Evolutionary conservation across 2,797 vertebrate genomes (phyloP).

Genomic region (Notolepis coatsorum): DNA sequence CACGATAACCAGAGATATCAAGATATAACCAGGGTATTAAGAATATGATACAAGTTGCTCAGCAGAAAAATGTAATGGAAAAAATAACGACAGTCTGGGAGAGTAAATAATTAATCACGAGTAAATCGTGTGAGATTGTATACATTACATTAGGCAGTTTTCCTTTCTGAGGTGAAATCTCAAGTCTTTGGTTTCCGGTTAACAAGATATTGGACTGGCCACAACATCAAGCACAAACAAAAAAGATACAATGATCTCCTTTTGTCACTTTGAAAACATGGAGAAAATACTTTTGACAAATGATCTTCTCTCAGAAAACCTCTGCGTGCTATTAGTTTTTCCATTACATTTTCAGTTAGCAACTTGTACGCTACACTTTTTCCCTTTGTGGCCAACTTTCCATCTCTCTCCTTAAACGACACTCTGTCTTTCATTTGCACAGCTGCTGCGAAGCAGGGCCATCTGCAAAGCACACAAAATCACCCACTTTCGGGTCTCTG

Average conservation of each 20-base stretch:
- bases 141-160: slow-evolving; percentile 1
- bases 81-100: neutral
- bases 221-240: neutral
- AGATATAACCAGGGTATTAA: no score
- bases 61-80: neutral
- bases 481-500: slow-evolving; percentile 46
- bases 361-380: slow-evolving; percentile 72
- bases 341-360: slow-evolving; percentile 72
- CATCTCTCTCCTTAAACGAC: slow-evolving; percentile 71
- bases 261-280: slow-evolving; percentile 36
- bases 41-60: no score
- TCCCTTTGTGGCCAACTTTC: slow-evolving; percentile 77
- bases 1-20: no score
- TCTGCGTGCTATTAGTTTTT: slow-evolving; percentile 60
- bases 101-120: neutral
- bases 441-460: slow-evolving; percentile 73
- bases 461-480: slow-evolving; percentile 68
- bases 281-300: slow-evolving; percentile 37
- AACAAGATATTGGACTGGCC: slow-evolving; percentile 5
- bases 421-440: slow-evolving; percentile 79
- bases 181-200: neutral
- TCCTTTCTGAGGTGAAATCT: neutral
- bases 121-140: neutral
- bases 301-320: slow-evolving; percentile 58
- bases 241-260: slow-evolving; percentile 18